Percentiles rank a stretch among this genome's conserved stretches.
Evolutionary conservation across 2,113 vertebrate species (phyloP).

Genomic region (Hippocampus guttulatus): DNA sequence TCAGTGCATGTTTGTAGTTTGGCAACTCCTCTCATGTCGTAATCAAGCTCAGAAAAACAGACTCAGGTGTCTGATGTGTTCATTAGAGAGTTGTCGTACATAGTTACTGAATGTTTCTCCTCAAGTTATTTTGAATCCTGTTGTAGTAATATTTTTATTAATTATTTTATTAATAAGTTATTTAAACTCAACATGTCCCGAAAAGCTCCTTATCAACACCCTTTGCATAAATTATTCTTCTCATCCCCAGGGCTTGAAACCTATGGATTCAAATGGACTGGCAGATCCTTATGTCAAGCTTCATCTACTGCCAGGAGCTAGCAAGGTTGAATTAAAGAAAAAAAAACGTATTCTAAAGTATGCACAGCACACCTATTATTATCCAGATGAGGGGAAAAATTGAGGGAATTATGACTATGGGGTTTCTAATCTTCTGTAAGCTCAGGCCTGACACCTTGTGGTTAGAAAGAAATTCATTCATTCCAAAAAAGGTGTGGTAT

Average conservation of each 20-base stretch:
- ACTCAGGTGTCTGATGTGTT: not conserved
- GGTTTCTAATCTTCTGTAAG: conserved; percentile 4
- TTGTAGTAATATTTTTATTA: not conserved
- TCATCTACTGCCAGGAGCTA: conserved; percentile 91
- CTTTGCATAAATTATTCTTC: conserved; percentile 6
- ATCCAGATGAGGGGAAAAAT: conserved; percentile 8
- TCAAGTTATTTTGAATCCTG: not conserved
- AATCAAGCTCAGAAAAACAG: not conserved
- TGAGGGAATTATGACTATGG: conserved; percentile 7
- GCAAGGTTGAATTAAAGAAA: conserved; percentile 78
- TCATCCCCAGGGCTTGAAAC: conserved; percentile 81
- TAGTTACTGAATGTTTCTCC: not conserved
- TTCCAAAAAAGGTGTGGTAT: not conserved
- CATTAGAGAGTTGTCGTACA: not conserved
- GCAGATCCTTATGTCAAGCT: conserved; percentile 95
- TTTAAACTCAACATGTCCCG: not conserved
- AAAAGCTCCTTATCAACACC: not conserved
- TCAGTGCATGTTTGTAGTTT: not conserved
- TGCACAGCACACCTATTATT: not conserved
- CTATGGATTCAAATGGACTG: conserved; percentile 94
- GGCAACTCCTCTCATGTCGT: not conserved
- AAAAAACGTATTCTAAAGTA: conserved; percentile 18
- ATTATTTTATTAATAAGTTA: not conserved
- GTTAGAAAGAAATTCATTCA: conserved; percentile 13
- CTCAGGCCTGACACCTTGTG: conserved; percentile 67